A percentile compares a stretch with the other conserved stretches of the same genome.
Conservation (phyloP, 2,113 vertebrate genomes). For the Solea senegalensis region DNA sequence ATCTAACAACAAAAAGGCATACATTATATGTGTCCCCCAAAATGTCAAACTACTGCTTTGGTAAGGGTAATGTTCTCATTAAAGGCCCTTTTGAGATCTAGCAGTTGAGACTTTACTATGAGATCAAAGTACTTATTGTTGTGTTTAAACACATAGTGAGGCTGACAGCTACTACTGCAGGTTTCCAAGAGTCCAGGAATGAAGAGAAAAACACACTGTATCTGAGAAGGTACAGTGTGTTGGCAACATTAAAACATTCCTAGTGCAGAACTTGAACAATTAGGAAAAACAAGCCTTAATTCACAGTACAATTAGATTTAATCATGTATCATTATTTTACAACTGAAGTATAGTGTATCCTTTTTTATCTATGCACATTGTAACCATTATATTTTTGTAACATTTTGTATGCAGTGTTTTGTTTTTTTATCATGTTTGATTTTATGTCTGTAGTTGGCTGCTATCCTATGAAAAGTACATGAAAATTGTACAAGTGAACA, state of each 20-base stretch:
- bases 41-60: conserved; percentile 4
- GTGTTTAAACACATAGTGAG: background rate
- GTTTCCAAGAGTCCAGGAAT: conserved; percentile 7
- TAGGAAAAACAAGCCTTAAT: conserved; percentile 54
- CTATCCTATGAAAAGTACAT: conserved; percentile 71
- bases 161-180: conserved; percentile 25
- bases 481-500: conserved; percentile 65
- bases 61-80: background rate
- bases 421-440: conserved; percentile 43
- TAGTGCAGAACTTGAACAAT: conserved; percentile 58
- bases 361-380: conserved; percentile 64
- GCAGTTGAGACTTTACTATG: conserved; percentile 2
- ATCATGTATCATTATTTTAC: conserved; percentile 65
- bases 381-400: conserved; percentile 74
- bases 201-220: conserved; percentile 9
- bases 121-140: conserved; percentile 8
- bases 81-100: background rate
- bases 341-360: conserved; percentile 58
- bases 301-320: conserved; percentile 57
- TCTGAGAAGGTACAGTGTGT: conserved; percentile 19
- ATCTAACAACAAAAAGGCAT: background rate
- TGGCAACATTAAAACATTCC: conserved; percentile 25
- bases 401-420: conserved; percentile 51
- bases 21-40: background rate
- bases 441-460: conserved; percentile 71